Conservation (phyloP, 1,140 invertebrate genomes). For the Chrysoperla carnea region DNA sequence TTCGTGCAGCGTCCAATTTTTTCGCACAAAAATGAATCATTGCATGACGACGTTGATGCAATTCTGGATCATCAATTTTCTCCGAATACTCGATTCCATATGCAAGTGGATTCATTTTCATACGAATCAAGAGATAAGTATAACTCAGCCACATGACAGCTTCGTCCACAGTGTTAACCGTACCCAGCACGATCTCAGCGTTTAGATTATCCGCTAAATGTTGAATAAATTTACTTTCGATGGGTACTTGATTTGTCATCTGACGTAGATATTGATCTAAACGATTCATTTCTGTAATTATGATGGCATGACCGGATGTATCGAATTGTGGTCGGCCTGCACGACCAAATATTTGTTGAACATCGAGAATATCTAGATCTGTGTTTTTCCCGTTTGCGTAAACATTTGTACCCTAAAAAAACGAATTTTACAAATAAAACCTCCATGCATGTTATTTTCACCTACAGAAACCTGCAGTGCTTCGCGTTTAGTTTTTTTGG, state of each 20-base stretch:
- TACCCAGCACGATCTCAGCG: constrained; percentile 89
- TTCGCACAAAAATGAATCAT: constrained; percentile 41
- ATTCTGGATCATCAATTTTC: constrained; percentile 5
- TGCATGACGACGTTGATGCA: constrained; percentile 7
- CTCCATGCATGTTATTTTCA: too few relatives aligned
- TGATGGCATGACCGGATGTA: constrained; percentile 81
- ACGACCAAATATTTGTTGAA: constrained; percentile 97
- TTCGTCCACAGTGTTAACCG: constrained; percentile 88
- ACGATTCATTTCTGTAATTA: constrained; percentile 89
- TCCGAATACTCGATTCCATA: constrained; percentile 17
- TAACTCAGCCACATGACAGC: constrained; percentile 96
- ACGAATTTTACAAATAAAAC: constrained; percentile 9
- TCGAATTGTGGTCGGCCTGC: constrained; percentile 93
- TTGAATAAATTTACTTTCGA: constrained; percentile 92
- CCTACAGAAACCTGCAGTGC: neutral
- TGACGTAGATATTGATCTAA: constrained; percentile 85
- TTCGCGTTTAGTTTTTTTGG: too few relatives aligned
- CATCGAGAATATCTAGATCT: constrained; percentile 92
- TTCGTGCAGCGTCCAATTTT: constrained; percentile 76
- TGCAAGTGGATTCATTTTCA: constrained; percentile 80
- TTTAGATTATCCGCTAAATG: constrained; percentile 92
- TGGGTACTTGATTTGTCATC: constrained; percentile 92
- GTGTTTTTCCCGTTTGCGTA: constrained; percentile 91
- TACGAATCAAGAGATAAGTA: constrained; percentile 89
- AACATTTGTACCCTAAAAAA: constrained; percentile 78